phyloP scores from a whole-genome alignment of 2,888 invertebrate species.

The Cabera pusaria region DNA sequence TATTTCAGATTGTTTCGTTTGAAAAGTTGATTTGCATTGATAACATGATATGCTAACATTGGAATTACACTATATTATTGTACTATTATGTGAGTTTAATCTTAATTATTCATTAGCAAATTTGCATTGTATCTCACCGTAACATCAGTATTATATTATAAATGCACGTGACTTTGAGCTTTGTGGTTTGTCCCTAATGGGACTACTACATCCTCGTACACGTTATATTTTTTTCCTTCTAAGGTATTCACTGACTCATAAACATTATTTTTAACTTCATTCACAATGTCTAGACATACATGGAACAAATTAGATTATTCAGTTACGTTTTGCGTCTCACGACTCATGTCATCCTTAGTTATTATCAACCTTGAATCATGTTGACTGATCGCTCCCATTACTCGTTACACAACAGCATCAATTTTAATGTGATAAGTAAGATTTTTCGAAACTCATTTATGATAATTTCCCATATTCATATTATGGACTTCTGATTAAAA shows the following conservation, averaged over 20 bases:
- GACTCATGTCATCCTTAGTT: constrained; percentile 30
- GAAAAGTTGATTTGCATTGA: background rate
- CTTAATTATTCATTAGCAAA: constrained; percentile 1
- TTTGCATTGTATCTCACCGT: too few species aligned
- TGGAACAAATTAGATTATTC: constrained; percentile 9
- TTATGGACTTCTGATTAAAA: too few species aligned
- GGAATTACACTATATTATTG: background rate
- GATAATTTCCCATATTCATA: too few species aligned
- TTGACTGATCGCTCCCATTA: constrained; percentile 65
- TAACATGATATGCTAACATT: background rate
- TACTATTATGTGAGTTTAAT: constrained; percentile 1
- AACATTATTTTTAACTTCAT: constrained; percentile 3
- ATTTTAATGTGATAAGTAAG: too few species aligned
- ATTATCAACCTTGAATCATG: constrained; percentile 60
- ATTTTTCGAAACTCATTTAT: too few species aligned
- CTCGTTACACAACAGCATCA: constrained; percentile 28
- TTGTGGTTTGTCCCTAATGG: too few species aligned
- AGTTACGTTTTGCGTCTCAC: background rate
- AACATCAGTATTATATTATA: too few species aligned
- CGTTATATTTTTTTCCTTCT: too few species aligned
- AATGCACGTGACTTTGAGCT: too few species aligned
- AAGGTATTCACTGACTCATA: too few species aligned
- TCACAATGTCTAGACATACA: constrained; percentile 13
- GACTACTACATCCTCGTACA: too few species aligned
- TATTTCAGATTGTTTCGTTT: constrained; percentile 1